Conservation (phyloP, 2,888 invertebrate species). For the Oeneis ivallda region DNA sequence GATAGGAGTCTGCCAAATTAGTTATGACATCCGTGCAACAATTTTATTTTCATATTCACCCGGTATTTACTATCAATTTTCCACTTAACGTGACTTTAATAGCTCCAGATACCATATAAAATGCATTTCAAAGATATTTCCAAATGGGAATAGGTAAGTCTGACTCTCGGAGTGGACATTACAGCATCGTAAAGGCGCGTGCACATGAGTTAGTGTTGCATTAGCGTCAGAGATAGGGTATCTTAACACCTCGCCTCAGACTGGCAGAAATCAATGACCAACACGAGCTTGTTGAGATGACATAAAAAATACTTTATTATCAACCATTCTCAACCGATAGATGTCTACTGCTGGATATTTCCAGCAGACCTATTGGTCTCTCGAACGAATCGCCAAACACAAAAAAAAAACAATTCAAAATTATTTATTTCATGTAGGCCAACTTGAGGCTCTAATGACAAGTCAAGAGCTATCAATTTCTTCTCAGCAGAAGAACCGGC, state of each 20-base stretch:
- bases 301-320: background rate
- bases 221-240: constrained; percentile 74
- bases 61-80: constrained; percentile 23
- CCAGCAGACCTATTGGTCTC: too few species aligned
- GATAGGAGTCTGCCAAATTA: background rate
- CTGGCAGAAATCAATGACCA: constrained; percentile 46
- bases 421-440: too few species aligned
- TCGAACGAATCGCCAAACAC: too few species aligned
- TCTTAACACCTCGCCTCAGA: constrained; percentile 64
- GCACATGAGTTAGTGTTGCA: constrained; percentile 76
- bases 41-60: constrained; percentile 16
- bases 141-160: constrained; percentile 52
- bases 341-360: too few species aligned
- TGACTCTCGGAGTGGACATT: constrained; percentile 49
- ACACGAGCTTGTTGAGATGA: background rate
- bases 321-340: background rate
- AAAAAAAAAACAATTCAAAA: too few species aligned
- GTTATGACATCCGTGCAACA: constrained; percentile 4
- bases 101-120: constrained; percentile 29
- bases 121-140: constrained; percentile 36
- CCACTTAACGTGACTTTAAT: constrained; percentile 22
- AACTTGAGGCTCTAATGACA: too few species aligned
- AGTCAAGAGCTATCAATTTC: too few species aligned
- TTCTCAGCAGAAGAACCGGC: too few species aligned
- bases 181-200: constrained; percentile 62